Conservation (phyloP, 2,113 vertebrate species). For the Saccopteryx bilineata region DNA sequence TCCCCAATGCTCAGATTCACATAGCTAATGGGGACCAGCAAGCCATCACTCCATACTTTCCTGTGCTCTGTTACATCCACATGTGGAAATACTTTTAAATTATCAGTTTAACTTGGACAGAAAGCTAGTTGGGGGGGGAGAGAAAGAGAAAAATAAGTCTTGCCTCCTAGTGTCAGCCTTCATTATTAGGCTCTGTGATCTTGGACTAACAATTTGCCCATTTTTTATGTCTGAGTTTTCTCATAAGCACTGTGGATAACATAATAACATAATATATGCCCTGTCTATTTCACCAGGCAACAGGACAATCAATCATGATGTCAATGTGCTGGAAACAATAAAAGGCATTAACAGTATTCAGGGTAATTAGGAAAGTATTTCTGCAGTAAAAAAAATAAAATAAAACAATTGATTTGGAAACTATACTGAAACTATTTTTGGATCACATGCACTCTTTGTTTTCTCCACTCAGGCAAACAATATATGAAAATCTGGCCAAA, state of each 20-base stretch:
- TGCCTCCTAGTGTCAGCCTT: background rate
- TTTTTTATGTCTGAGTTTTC: slow-evolving; percentile 23
- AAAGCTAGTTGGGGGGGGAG: background rate
- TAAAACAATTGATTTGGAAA: slow-evolving; percentile 52
- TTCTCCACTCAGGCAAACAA: slow-evolving; percentile 24
- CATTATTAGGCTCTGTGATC: background rate
- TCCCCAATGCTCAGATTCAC: background rate
- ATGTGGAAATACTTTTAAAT: slow-evolving; percentile 29
- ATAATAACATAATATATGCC: background rate
- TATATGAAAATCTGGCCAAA: slow-evolving; percentile 14
- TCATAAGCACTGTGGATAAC: slow-evolving; percentile 19
- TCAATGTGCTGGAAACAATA: slow-evolving; percentile 48
- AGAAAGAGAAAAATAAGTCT: background rate
- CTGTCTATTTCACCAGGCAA: slow-evolving; percentile 34
- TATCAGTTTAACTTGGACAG: background rate
- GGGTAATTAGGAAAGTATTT: slow-evolving; percentile 67
- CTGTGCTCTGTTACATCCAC: background rate
- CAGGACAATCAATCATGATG: slow-evolving; percentile 51
- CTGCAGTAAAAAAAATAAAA: background rate
- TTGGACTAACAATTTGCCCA: background rate
- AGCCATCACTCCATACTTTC: background rate
- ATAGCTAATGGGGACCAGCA: background rate
- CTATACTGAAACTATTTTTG: slow-evolving; percentile 52
- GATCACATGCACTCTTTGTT: slow-evolving; percentile 37
- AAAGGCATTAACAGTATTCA: slow-evolving; percentile 40